Evolutionary conservation across 2,888 invertebrate species (phyloP), one percentile per base, ranked within the genome.

Genomic region (Pandemis cinnamomeana): DNA sequence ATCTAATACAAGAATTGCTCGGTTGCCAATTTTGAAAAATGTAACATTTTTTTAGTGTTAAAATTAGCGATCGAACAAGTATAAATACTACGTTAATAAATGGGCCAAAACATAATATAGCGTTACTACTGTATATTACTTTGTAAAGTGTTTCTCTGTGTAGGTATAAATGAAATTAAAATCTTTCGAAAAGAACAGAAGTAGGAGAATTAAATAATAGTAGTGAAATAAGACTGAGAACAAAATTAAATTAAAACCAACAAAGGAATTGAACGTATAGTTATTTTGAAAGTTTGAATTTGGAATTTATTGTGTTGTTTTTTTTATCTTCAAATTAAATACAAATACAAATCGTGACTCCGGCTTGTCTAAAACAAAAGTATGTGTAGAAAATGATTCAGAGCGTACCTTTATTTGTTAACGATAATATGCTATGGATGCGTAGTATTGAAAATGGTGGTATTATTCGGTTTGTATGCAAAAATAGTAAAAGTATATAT

Each of bases 91-190:
- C 89, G 87, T 91, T 90, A 90, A 88, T 87, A 73, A 80, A 87
- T 88, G 91, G 92, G 90, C 92, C 90, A 90, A 92, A 89, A 86
- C 69, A 90, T 87, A 89, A 89, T 86, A 88, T 90, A 91, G 92
- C 93, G 81, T 85, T 78, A 86, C 90, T 90, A 91, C 90, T 84
- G 85, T 83, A 74, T 82, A 87, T 89, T 87, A 83, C 84, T 90
- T 80, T 94, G 94, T 93, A 86, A 90, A 93, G 94, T 94, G 94
- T 94, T 94, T 92, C 94, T 94, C 94, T 94, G 94, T 94, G 92
- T 92, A 91, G 91, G 92, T 92, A 87, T 86, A 86, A 87, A 92
- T 89, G 85, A 84, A 81, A 82, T 80, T 86, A 87, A 73, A 72
- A 71, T 42, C 20, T 84, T 82, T 87, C 79, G 87, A 87, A 90